Percentiles rank a stretch among this genome's conserved stretches.
Evolutionary conservation across 2,113 vertebrate species (phyloP).

Genomic region (Puntigrus tetrazona): DNA sequence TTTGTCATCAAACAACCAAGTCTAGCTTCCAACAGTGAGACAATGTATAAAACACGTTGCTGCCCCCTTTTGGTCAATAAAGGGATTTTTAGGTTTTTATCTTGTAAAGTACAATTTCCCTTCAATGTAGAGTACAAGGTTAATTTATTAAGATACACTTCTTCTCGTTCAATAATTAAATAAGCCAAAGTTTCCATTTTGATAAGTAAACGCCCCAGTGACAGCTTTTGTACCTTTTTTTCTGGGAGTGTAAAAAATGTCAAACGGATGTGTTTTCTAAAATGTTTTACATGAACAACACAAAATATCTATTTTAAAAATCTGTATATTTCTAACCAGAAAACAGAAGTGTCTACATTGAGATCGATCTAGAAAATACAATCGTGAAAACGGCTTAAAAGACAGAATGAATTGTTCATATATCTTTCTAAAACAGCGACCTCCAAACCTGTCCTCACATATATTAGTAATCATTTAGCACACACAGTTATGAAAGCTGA

Average conservation of each 20-base stretch:
- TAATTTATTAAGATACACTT: neutral
- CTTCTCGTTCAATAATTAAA: neutral
- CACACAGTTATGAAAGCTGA: neutral
- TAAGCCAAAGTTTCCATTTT: neutral
- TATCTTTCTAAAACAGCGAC: neutral
- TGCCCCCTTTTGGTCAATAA: constrained; percentile 21
- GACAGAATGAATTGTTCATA: neutral
- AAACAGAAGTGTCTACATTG: neutral
- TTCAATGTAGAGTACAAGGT: neutral
- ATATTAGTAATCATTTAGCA: neutral
- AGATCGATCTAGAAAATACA: neutral
- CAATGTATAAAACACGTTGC: neutral
- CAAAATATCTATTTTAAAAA: neutral
- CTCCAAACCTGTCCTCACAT: neutral
- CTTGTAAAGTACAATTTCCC: neutral
- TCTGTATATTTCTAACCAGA: neutral
- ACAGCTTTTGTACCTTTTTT: neutral
- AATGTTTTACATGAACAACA: neutral
- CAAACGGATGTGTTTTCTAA: neutral
- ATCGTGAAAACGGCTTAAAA: neutral
- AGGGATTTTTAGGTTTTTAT: neutral
- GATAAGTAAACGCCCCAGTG: neutral
- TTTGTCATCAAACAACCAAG: too few species aligned
- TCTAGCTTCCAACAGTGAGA: neutral
- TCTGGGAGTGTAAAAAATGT: neutral